Percentiles rank a stretch among this genome's conserved stretches.
Evolutionary conservation across 2,113 vertebrate genomes (phyloP).

Genomic region (Gobius niger): DNA sequence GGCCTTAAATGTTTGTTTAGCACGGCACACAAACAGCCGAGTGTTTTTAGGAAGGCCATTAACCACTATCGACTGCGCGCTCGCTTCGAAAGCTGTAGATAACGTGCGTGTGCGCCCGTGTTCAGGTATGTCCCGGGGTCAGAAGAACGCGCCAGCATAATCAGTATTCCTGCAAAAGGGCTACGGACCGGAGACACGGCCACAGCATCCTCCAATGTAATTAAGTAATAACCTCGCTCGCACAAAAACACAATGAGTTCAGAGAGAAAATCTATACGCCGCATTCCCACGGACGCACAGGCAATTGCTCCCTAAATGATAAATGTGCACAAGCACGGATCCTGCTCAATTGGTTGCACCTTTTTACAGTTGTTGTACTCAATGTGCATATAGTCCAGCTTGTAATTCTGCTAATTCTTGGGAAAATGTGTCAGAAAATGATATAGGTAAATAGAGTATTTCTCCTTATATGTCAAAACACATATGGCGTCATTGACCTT

Average conservation of each 20-base stretch:
- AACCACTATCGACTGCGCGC: not conserved
- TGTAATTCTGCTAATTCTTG: too few species aligned
- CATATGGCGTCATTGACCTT: too few species aligned
- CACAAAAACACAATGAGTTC: not conserved
- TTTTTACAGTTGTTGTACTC: not conserved
- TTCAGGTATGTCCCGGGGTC: not conserved
- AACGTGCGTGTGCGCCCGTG: too few species aligned
- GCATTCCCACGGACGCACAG: not conserved
- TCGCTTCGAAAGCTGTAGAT: not conserved
- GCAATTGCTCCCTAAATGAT: not conserved
- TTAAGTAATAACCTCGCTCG: not conserved
- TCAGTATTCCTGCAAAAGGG: not conserved
- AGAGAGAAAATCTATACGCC: not conserved
- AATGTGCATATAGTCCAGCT: too few species aligned
- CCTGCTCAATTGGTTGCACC: not conserved
- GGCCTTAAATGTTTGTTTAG: constrained; percentile 2
- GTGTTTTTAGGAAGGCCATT: not conserved
- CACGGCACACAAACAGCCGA: not conserved
- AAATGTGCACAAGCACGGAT: not conserved
- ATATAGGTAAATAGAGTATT: too few species aligned
- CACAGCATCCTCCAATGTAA: not conserved
- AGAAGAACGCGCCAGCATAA: not conserved
- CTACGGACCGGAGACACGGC: not conserved
- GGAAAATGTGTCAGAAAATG: too few species aligned
- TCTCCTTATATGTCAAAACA: too few species aligned